Evolutionary conservation across 1,140 invertebrate species (phyloP).

Genomic region (Trichogramma pretiosum): DNA sequence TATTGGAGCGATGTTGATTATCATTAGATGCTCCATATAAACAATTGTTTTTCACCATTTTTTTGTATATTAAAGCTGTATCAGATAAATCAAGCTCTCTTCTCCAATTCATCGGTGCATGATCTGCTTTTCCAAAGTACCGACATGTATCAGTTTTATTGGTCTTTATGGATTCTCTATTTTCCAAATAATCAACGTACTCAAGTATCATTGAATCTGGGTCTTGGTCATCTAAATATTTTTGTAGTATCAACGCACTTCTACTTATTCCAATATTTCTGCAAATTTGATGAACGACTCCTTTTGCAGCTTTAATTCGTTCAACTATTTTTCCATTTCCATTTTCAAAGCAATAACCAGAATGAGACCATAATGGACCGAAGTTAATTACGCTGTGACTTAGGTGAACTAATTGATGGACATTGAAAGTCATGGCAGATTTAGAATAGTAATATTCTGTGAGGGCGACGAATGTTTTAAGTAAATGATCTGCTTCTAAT

Average conservation of each 20-base stretch:
- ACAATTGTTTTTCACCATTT: conserved; percentile 8
- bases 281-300: conserved; percentile 15
- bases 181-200: neutral
- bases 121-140: neutral
- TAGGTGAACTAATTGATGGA: conserved; percentile 14
- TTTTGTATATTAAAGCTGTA: neutral
- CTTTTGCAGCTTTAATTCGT: conserved; percentile 4
- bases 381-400: neutral
- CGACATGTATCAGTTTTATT: neutral
- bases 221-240: neutral
- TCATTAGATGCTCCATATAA: neutral
- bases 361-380: conserved; percentile 1
- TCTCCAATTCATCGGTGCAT: neutral
- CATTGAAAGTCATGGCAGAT: conserved; percentile 15
- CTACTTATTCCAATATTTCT: conserved; percentile 11
- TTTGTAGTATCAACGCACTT: conserved; percentile 8
- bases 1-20: conserved; percentile 3
- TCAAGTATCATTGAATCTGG: neutral
- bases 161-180: neutral
- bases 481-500: neutral
- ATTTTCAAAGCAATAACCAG: conserved; percentile 15
- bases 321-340: conserved; percentile 16
- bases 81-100: neutral
- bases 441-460: conserved; percentile 11
- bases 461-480: conserved; percentile 14